Evolutionary conservation across 1,140 invertebrate genomes (phyloP).

Genomic region (Zaprionus taronus): DNA sequence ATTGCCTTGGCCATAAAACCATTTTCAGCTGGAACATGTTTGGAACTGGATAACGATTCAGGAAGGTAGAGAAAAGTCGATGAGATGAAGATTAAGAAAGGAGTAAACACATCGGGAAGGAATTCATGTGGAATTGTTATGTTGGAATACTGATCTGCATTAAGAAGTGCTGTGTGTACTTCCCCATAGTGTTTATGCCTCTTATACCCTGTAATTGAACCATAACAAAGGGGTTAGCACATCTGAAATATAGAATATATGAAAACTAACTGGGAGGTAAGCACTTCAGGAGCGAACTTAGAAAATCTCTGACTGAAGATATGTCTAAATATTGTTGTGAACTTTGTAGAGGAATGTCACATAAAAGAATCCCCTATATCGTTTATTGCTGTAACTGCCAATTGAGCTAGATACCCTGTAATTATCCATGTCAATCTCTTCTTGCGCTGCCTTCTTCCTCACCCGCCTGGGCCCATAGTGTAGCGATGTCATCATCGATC

Average conservation of each 20-base stretch:
- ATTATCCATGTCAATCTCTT: not conserved
- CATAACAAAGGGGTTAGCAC: not conserved
- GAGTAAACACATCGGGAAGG: no score
- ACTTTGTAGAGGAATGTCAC: not conserved
- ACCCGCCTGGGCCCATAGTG: not conserved
- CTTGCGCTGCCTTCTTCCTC: not conserved
- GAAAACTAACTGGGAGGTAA: no score
- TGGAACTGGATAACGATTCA: not conserved
- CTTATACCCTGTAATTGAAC: not conserved
- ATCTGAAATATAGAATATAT: no score
- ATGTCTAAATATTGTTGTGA: not conserved
- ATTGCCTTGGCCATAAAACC: not conserved
- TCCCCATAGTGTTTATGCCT: not conserved
- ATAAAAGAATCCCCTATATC: no score
- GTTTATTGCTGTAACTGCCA: no score
- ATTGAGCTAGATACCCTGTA: not conserved
- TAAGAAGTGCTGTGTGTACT: not conserved
- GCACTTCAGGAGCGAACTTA: not conserved
- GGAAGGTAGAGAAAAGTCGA: not conserved
- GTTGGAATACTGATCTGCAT: no score
- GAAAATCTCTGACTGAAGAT: no score
- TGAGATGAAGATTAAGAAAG: no score
- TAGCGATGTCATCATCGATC: conserved; percentile 75
- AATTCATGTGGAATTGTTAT: no score
- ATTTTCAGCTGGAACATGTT: not conserved